A percentile compares a stretch with the other conserved stretches of the same genome.
These are phyloP conservation scores for Scopus umbretta DNA, from an alignment of 2,113 vertebrate genomes.

Conservation along the genomic window DNA sequence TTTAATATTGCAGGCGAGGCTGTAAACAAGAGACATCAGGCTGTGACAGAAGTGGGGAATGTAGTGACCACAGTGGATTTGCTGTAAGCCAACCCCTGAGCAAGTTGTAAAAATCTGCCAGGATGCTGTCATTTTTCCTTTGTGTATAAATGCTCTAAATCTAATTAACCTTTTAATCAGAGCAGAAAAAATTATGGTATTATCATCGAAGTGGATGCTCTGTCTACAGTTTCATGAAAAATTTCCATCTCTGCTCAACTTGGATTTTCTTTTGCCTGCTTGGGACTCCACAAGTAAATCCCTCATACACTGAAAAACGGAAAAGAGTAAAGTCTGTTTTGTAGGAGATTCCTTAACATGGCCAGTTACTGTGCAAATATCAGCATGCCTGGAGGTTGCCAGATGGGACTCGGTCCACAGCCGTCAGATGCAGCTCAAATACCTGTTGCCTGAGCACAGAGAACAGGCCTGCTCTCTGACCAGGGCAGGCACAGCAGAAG, in stretches of 20 bases:
- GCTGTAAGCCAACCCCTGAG: background rate
- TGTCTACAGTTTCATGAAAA: background rate
- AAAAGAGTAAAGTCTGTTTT: background rate
- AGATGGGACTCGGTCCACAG: background rate
- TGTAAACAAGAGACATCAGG: background rate
- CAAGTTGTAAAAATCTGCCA: background rate
- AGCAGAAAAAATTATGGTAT: background rate
- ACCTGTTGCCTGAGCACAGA: background rate
- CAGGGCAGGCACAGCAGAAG: background rate
- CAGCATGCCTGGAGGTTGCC: background rate
- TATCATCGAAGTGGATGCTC: background rate
- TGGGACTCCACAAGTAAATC: background rate
- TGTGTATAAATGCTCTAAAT: background rate
- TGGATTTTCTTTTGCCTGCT: background rate
- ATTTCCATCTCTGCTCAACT: background rate
- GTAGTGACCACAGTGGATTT: slow-evolving; percentile 3
- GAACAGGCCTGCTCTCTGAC: background rate
- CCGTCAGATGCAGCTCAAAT: background rate
- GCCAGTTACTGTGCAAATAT: background rate
- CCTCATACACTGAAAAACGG: background rate
- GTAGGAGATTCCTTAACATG: background rate
- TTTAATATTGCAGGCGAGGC: background rate
- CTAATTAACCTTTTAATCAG: slow-evolving; percentile 37
- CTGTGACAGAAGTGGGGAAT: background rate
- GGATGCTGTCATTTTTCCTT: background rate